Conservation (phyloP, 2,113 vertebrate genomes). For the Monarcha castaneiventris region DNA sequence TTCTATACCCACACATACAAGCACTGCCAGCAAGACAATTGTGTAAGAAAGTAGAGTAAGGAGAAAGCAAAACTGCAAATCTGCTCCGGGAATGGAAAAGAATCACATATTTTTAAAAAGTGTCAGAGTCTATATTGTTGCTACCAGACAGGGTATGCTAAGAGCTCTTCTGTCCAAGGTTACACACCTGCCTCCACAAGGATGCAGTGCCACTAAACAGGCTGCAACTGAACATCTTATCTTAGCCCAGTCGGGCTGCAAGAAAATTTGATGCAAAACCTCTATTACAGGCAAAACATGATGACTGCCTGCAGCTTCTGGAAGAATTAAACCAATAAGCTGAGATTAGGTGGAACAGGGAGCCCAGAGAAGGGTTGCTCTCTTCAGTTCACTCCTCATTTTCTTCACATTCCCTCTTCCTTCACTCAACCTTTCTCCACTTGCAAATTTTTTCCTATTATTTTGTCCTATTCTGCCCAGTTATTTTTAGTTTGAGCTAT, state of each 20-base stretch:
- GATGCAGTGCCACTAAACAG: background rate
- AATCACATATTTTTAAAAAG: background rate
- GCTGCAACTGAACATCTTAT: background rate
- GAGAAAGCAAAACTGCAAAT: background rate
- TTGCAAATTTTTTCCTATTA: background rate
- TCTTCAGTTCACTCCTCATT: background rate
- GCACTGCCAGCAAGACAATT: background rate
- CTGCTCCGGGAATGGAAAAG: background rate
- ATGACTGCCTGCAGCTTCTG: background rate
- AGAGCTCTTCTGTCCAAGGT: background rate
- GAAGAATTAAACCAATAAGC: background rate
- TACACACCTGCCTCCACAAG: background rate
- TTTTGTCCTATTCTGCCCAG: background rate
- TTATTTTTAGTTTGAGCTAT: background rate
- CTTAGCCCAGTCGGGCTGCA: background rate
- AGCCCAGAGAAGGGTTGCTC: background rate
- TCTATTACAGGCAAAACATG: background rate
- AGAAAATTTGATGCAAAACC: background rate
- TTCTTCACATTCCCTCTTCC: background rate
- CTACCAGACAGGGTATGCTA: background rate
- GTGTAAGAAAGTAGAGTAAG: background rate
- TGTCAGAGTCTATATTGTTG: background rate
- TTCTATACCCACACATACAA: background rate
- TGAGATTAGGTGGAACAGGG: background rate
- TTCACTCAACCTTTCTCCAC: background rate